Evolutionary conservation across 2,113 vertebrate species (phyloP), one percentile per base, ranked within the genome.

Genomic region (Capra hircus): DNA sequence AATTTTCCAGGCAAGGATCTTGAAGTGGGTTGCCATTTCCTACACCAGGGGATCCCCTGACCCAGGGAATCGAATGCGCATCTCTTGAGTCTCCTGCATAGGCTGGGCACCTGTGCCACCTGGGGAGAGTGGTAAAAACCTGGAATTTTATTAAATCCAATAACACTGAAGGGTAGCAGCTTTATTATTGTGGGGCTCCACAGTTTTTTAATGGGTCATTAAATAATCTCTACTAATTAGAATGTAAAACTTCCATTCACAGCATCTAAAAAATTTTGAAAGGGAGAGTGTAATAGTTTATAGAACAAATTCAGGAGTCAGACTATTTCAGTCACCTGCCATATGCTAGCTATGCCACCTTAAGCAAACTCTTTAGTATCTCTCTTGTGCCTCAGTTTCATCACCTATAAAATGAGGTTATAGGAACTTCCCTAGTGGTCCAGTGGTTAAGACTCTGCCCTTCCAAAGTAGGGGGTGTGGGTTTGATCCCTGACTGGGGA

Each of bases 131-230:
- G 7, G 16, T 62, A 78, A n/a, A 77, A 45, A 64, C 28, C 48
- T 55, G 53, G 15, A 94, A 92, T 81, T 80, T 78, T 77, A n/a
- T 77, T 81, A 87, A 53, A 43, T 78, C 71, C 60, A 87, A 95
- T 48, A 48, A 3, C 64, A 71, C 17, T 81, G 40, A 84, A 95
- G 84, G 45, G 1, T 19, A 52, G 25, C 3, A 64, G 40, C 40
- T 77, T 95, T 78, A 57, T 80, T 78, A 87, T 67, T 87, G 94
- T 5, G 25, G 16, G 19, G 19, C 50, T 85, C 28, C 14, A 78
- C 19, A 83, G 25, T 81, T 36, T 80, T 90, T 48, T 45, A 82
- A 59, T 36, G 57, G 43, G 36, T 85, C 28, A 86, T 88, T 57
- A 95, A 74, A 36, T 62, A 77, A 96, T 81, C 5, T 45, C 33